These are phyloP conservation scores for Perccottus glenii DNA, from an alignment of 2,113 vertebrate species.

Conservation along the genomic window DNA sequence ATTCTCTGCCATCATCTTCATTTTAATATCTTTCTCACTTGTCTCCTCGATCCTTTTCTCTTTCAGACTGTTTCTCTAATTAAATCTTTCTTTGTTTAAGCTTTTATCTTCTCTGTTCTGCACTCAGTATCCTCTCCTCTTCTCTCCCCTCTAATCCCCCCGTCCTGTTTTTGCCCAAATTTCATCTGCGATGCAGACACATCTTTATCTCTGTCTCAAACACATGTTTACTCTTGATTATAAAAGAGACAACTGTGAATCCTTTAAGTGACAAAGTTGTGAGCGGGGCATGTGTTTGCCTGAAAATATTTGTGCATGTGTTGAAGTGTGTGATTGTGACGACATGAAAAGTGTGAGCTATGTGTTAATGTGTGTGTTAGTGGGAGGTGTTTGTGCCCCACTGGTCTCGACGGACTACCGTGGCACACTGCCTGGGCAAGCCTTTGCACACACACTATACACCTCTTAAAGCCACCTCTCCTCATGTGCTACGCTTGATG, in stretches of 20 bases:
- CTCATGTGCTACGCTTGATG: slow-evolving; percentile 71
- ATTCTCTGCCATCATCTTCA: slow-evolving; percentile 65
- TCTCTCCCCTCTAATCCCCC: slow-evolving; percentile 62
- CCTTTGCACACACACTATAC: slow-evolving; percentile 65
- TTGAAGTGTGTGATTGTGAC: slow-evolving; percentile 71
- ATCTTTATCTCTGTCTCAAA: slow-evolving; percentile 77
- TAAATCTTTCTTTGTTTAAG: slow-evolving; percentile 71
- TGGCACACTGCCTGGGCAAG: slow-evolving; percentile 82
- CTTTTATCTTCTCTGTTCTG: slow-evolving; percentile 60
- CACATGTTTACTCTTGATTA: slow-evolving; percentile 79
- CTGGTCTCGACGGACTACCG: slow-evolving; percentile 71
- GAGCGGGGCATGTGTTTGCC: slow-evolving; percentile 74
- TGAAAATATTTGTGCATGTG: slow-evolving; percentile 76
- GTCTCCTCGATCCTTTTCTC: slow-evolving; percentile 59
- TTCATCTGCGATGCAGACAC: slow-evolving; percentile 73
- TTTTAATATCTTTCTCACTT: slow-evolving; percentile 69
- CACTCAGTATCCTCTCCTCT: slow-evolving; percentile 53
- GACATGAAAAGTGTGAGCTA: slow-evolving; percentile 57
- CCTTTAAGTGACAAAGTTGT: slow-evolving; percentile 79
- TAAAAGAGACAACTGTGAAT: slow-evolving; percentile 78
- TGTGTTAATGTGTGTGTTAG: slow-evolving; percentile 66
- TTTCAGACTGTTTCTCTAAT: slow-evolving; percentile 70
- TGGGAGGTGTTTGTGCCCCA: slow-evolving; percentile 68
- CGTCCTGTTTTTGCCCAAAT: slow-evolving; percentile 75
- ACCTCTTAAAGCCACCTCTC: slow-evolving; percentile 46